Evolutionary conservation across 1,140 invertebrate genomes (phyloP).

Genomic region (Formica exsecta): DNA sequence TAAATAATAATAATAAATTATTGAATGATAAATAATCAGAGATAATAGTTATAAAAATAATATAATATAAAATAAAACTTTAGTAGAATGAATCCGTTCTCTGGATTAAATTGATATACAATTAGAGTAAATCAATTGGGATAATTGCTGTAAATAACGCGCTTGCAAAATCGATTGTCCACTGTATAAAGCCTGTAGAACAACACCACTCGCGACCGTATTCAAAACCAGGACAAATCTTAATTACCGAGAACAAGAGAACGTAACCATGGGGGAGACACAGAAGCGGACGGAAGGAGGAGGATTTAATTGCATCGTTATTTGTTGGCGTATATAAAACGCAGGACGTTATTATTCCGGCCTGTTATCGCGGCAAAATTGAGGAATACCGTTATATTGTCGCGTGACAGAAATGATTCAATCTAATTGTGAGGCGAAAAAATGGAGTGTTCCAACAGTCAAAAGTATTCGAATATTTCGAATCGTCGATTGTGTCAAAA

Average conservation of each 20-base stretch:
- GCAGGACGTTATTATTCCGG: slow-evolving; percentile 16
- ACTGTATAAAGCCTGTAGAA: slow-evolving; percentile 14
- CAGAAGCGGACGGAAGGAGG: too few relatives aligned
- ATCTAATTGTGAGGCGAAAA: slow-evolving; percentile 17
- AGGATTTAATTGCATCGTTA: slow-evolving; percentile 52
- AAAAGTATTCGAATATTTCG: too few relatives aligned
- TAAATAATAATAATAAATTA: slow-evolving; percentile 4
- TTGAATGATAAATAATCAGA: slow-evolving; percentile 4
- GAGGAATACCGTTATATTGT: not conserved
- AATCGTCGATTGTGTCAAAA: not conserved
- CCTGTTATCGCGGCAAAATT: slow-evolving; percentile 20
- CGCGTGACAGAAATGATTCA: slow-evolving; percentile 27
- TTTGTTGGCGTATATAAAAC: slow-evolving; percentile 41
- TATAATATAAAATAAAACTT: not conserved
- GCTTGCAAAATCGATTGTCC: slow-evolving; percentile 42
- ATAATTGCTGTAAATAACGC: slow-evolving; percentile 52
- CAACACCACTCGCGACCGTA: not conserved
- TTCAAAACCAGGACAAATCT: slow-evolving; percentile 35
- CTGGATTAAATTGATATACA: not conserved
- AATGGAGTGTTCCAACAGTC: not conserved
- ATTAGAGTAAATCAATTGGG: slow-evolving; percentile 37
- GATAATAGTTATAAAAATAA: not conserved
- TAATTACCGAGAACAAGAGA: slow-evolving; percentile 29
- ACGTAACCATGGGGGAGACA: not conserved
- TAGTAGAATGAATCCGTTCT: not conserved